phyloP scores from a whole-genome alignment of 2,888 invertebrate species.

The Hoplodrina ambigua region DNA sequence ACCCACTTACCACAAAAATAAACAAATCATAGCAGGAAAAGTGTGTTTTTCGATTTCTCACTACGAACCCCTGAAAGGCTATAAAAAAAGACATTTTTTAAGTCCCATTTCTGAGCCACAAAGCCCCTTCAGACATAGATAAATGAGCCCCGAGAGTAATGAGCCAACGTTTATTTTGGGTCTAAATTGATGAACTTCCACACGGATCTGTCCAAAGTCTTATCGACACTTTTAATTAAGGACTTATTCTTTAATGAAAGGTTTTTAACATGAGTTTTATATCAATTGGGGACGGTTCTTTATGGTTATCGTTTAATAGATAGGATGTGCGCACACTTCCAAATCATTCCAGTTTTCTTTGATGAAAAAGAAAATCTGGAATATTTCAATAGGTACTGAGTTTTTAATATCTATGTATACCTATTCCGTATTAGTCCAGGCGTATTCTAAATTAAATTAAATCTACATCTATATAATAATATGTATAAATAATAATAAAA shows the following conservation, averaged over 20 bases:
- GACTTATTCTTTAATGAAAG: conserved; percentile 62
- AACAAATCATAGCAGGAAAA: conserved; percentile 37
- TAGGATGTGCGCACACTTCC: background rate
- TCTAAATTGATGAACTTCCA: conserved; percentile 75
- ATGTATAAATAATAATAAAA: too few species aligned
- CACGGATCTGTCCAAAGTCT: conserved; percentile 57
- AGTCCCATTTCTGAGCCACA: conserved; percentile 63
- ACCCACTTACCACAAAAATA: conserved; percentile 12
- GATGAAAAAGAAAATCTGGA: background rate
- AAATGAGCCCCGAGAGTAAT: conserved; percentile 76
- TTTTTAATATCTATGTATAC: too few species aligned
- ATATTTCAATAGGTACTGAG: too few species aligned
- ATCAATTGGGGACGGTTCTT: conserved; percentile 19
- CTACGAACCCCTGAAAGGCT: conserved; percentile 27
- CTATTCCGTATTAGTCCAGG: too few species aligned
- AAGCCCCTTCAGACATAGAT: conserved; percentile 71
- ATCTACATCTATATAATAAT: too few species aligned
- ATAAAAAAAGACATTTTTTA: conserved; percentile 68
- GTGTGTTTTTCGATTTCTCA: conserved; percentile 38
- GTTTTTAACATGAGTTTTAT: conserved; percentile 40
- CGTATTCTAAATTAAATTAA: too few species aligned
- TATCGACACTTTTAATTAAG: conserved; percentile 66
- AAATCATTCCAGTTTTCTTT: background rate
- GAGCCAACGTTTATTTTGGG: conserved; percentile 76
- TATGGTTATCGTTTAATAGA: background rate